Conservation (phyloP, 1,140 invertebrate genomes). For the Atta texana region DNA sequence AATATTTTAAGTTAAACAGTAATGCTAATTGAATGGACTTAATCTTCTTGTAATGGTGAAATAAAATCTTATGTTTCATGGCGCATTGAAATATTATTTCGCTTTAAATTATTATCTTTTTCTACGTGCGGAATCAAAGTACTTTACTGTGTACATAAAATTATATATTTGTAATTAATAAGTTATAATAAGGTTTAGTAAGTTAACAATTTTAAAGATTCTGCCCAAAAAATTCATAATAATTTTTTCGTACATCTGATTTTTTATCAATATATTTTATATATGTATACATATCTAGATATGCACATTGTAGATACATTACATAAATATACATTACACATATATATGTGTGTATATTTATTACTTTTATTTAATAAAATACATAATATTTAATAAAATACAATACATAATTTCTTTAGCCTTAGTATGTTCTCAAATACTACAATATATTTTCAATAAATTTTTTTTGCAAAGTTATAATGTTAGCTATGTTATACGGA, state of each 20-base stretch:
- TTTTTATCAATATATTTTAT: background rate
- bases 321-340: too few species aligned
- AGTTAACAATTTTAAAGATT: constrained; percentile 1
- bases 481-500: background rate
- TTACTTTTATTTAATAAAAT: background rate
- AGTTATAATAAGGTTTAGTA: background rate
- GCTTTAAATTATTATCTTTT: background rate
- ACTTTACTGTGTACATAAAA: background rate
- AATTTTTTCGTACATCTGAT: background rate
- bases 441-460: background rate
- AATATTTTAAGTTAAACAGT: background rate
- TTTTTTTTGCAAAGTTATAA: constrained; percentile 5
- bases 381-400: background rate
- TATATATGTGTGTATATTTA: background rate
- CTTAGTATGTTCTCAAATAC: background rate
- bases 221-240: background rate
- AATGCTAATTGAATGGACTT: background rate
- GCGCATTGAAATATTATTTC: background rate
- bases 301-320: too few species aligned
- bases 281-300: too few species aligned
- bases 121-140: background rate
- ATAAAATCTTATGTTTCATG: background rate
- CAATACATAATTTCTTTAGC: background rate
- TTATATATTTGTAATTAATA: background rate
- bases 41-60: background rate